Evolutionary conservation across 23 tunicate genomes (phyloP), one percentile per base, ranked within the genome.

Genomic region (Halocynthia roretzi): DNA sequence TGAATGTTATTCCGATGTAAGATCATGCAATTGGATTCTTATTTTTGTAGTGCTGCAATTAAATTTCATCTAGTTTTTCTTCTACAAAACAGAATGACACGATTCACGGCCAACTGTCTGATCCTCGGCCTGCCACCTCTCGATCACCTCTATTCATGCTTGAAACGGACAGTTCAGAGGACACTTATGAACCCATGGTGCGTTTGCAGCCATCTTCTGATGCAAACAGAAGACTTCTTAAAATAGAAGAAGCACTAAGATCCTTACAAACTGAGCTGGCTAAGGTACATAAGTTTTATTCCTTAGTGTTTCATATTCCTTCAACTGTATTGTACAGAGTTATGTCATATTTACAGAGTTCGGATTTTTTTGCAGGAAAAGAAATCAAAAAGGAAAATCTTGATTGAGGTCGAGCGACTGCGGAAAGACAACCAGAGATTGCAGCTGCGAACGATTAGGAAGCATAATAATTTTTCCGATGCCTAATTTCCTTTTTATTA

Each of bases 391-490:
- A 75, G 80, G 49, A 54, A 54, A 52, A 58, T 87, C 6, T 69
- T 76, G 62, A 75, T 82, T 55, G 86, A 87, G 72, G 87, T 87
- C 53, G 80, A 76, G 71, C 21, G 66, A 17, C 50, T 87, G 54
- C 69, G 86, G 52, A 75, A 78, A 19, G 93, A 87, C 77, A 87
- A 87, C 80, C 70, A 81, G 52, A 74, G 82, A n/a, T 62, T 87
- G 56, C 79, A 81, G 70, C 82, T 52, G 51, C 86, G 82, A 76
- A 75, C 76, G 23, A 52, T 31, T 31, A 31, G 44, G 44, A 31
- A 31, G 44, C 44, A 31, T 31, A 31, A 31, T 31, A 31, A 31
- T 31, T 31, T 31, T 31, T 31, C 44, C 44, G 44, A 31, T 31
- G 44, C 44, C 44, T 31, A 31, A 31, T 31, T 31, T 31, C 44